Conservation (phyloP, 2,888 invertebrate genomes). For the Agonopterix heracliana region DNA sequence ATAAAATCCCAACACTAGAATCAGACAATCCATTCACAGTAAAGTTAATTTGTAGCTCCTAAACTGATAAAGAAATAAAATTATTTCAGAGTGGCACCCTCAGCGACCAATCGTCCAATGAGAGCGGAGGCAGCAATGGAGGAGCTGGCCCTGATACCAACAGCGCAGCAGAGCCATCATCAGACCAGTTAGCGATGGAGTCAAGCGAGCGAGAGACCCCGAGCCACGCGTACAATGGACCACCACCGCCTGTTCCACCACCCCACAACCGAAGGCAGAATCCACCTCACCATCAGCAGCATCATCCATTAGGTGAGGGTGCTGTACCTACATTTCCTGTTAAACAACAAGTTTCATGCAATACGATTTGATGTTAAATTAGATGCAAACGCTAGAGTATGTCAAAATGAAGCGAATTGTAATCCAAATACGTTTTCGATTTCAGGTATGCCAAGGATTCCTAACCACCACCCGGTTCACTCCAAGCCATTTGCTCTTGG, state of each 20-base stretch:
- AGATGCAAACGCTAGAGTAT: too few species aligned
- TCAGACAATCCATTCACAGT: too few species aligned
- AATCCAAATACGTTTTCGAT: slow-evolving; percentile 11
- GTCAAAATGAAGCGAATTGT: neutral
- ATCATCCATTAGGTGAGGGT: slow-evolving; percentile 60
- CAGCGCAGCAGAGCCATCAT: slow-evolving; percentile 69
- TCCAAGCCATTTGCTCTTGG: slow-evolving; percentile 64
- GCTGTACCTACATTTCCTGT: too few species aligned
- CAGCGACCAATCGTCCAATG: slow-evolving; percentile 63
- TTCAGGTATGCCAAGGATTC: slow-evolving; percentile 66
- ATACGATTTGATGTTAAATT: slow-evolving; percentile 7
- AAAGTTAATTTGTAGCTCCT: too few species aligned
- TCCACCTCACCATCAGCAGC: slow-evolving; percentile 79
- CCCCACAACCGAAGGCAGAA: slow-evolving; percentile 85
- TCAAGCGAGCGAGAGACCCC: slow-evolving; percentile 79
- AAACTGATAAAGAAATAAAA: neutral
- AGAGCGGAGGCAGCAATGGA: slow-evolving; percentile 72
- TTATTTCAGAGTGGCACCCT: slow-evolving; percentile 57
- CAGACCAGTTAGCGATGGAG: slow-evolving; percentile 84
- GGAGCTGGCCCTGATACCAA: slow-evolving; percentile 76
- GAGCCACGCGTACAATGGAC: slow-evolving; percentile 70
- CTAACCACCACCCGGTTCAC: slow-evolving; percentile 71
- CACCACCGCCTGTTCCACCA: slow-evolving; percentile 76
- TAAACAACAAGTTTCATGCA: too few species aligned
- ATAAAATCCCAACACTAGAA: too few species aligned